A percentile compares a stretch with the other conserved stretches of the same genome.
Conservation (phyloP, 1,140 invertebrate species). For the Coptotermes formosanus region DNA sequence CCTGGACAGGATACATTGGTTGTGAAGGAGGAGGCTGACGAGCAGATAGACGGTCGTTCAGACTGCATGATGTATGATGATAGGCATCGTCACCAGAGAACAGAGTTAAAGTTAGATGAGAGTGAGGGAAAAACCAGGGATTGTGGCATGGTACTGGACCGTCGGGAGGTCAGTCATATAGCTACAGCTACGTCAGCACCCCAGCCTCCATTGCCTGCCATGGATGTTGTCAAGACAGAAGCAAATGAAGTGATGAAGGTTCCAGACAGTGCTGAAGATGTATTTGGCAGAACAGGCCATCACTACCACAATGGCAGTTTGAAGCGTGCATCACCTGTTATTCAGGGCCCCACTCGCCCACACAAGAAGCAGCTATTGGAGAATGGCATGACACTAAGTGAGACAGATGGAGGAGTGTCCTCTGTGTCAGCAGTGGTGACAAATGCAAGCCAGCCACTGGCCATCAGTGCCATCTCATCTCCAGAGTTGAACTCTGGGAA, state of each 20-base stretch:
- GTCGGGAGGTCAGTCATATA: too few relatives aligned
- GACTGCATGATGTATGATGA: slow-evolving; percentile 26
- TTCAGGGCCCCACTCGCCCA: slow-evolving; percentile 43
- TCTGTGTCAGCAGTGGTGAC: slow-evolving; percentile 22
- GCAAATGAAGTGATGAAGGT: background rate
- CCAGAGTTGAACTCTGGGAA: slow-evolving; percentile 20
- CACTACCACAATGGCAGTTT: slow-evolving; percentile 32
- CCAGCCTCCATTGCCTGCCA: background rate
- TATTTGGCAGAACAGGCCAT: background rate
- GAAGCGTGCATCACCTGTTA: slow-evolving; percentile 46
- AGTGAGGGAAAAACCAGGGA: background rate
- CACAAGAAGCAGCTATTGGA: slow-evolving; percentile 38
- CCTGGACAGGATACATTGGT: background rate
- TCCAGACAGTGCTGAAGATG: background rate
- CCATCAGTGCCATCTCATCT: slow-evolving; percentile 24
- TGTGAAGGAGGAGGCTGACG: slow-evolving; percentile 30
- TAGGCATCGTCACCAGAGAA: background rate
- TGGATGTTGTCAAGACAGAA: slow-evolving; percentile 21
- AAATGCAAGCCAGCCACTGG: slow-evolving; percentile 22
- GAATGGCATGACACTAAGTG: background rate
- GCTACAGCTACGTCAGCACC: background rate
- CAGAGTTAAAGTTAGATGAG: background rate
- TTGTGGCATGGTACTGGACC: background rate
- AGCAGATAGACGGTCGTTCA: background rate
- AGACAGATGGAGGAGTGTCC: background rate